phyloP scores from a whole-genome alignment of 2,113 vertebrate species.

The Pelmatolapia mariae region DNA sequence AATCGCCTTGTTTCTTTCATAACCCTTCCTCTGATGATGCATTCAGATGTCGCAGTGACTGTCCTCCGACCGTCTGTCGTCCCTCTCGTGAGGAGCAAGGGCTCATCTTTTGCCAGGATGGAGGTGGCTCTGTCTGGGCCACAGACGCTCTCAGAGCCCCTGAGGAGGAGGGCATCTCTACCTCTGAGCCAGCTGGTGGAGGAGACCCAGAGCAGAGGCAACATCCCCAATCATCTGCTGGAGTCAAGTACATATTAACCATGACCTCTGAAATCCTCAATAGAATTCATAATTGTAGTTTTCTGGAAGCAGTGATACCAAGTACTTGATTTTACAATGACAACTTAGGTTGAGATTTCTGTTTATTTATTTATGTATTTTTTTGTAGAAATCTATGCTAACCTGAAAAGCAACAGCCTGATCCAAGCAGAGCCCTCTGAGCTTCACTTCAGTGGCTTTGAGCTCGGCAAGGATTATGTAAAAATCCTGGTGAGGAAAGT shows the following conservation, averaged over 20 bases:
- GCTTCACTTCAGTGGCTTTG: slow-evolving; percentile 88
- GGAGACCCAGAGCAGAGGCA: slow-evolving; percentile 56
- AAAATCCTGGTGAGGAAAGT: slow-evolving; percentile 77
- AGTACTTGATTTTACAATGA: not conserved
- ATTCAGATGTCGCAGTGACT: not conserved
- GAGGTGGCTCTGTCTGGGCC: slow-evolving; percentile 54
- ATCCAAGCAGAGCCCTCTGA: slow-evolving; percentile 81
- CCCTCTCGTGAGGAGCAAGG: not conserved
- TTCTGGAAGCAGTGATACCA: not conserved
- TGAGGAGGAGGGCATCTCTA: slow-evolving; percentile 47
- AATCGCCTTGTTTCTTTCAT: not conserved
- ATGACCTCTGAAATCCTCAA: not conserved
- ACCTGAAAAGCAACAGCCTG: slow-evolving; percentile 70
- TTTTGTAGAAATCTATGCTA: slow-evolving; percentile 76
- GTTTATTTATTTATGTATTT: not conserved
- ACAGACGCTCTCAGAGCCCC: not conserved
- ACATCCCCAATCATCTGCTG: slow-evolving; percentile 77
- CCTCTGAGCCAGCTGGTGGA: slow-evolving; percentile 79
- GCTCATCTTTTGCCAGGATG: slow-evolving; percentile 61
- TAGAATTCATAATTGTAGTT: not conserved
- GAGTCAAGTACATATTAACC: slow-evolving; percentile 76
- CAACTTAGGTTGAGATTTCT: not conserved
- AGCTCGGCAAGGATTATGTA: slow-evolving; percentile 75
- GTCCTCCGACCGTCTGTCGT: not conserved
- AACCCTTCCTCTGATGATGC: not conserved